Evolutionary conservation across 2,113 vertebrate genomes (phyloP), one percentile per base, ranked within the genome.

Genomic region (Morone chrysops): DNA sequence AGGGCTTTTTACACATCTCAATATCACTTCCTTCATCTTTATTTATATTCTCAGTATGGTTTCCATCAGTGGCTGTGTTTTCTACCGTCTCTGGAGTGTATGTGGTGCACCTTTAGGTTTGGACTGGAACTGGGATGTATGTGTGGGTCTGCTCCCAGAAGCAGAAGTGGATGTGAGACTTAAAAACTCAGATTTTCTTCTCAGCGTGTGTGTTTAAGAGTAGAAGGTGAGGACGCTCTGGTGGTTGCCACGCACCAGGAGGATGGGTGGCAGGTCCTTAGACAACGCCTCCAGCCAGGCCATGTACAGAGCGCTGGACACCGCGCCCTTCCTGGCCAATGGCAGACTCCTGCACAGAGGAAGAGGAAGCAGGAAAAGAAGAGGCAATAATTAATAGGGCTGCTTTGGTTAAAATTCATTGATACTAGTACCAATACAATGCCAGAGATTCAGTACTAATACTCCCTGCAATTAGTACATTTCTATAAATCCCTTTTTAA

Each of bases 161-260:
- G 82, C 81, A 61, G 84, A 56, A 74, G 63, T 83, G 79, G 76
- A 72, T 60, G 82, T 71, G 81, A 88, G 72, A 75, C 43, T 54
- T 63, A 63, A 67, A 86, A 76, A 60, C 48, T 2, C 41, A 43
- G 47, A 31, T 69, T 13, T 51, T 66, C 41, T 65, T 50, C 72
- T 31, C n/a, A 9, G 17, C 22, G 59, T 18, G 41, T 14, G 71
- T 22, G 48, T 87, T 95, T 98, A 99, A 3, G 98, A 99, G 89
- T 99, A 99, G 95, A 99, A 99, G 60, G 98, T 99, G 86, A 99
- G 98, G 88, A 99, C 98, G 16, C 98, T 99, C 96, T 99, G 98
- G 87, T 99, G 98, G 94, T 99, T 99, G 57, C 98, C 98, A 47
- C 98, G 97, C 54, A 99, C 98, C 20, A 99, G 94, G 0, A 99